Base-by-base conservation (phyloP, 2,888 invertebrate species). In the Drosophila kanekoi region DNA sequence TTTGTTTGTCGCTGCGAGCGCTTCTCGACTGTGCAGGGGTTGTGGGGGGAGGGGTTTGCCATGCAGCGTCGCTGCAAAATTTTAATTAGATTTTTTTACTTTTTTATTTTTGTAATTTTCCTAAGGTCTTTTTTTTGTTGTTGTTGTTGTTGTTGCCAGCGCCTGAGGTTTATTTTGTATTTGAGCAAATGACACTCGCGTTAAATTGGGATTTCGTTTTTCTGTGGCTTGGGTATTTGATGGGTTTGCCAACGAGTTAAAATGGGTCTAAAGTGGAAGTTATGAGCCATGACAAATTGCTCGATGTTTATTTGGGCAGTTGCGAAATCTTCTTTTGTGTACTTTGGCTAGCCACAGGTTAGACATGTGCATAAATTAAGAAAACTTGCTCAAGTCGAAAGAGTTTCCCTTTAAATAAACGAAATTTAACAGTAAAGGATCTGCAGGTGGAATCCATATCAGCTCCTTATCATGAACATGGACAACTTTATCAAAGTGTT, bases 71-170 rank as follows among this genome's bases (percentile, higher is more conserved):
- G 82, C 75, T 56, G 68, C 68, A 80, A 81, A 89, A 84, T 85
- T 89, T 89, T 85, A 85, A 85, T 85, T 85, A 89, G 84, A 89
- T 85, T 87, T 84, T 80, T 73, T 75, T 64, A 52, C n/a, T n/a
- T 53, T 52, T 45, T 43, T 18, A 14, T 69, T 66, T 61, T 63
- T 74, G 44, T 74, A 56, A 72, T 79, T 81, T 84, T 87, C 40
- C 35, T 44, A 16, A 54, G 56, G 40, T 68, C 72, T 49, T 61
- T 60, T 67, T 57, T 20, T 14, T n/a, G n/a, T 14, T 20, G n/a
- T 49, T 40, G 52, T 61, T 62, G 16, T 23, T 14, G 18, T 28
- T 58, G n/a, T 20, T 23, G 8, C 28, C 38, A 53, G 6, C 65
- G 73, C 86, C 83, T 45, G 77, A 72, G 87, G 83, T 67, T 82